These are phyloP conservation scores for Drosophila ezoana DNA, from an alignment of 2,888 invertebrate genomes.

Conservation along the genomic window DNA sequence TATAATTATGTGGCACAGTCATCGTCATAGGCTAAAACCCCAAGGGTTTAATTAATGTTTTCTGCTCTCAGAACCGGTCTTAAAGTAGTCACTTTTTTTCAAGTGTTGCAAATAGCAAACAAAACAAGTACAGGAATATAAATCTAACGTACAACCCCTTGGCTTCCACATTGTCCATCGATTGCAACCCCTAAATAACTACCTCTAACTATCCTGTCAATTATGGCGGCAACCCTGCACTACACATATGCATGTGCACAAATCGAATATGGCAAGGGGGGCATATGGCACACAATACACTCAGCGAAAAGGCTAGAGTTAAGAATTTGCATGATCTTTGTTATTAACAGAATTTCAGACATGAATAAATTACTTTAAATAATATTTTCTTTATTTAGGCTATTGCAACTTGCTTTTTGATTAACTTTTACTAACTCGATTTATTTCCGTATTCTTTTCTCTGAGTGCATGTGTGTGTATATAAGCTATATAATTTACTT, in stretches of 20 bases:
- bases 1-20: slow-evolving; percentile 9
- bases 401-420: background rate
- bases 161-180: background rate
- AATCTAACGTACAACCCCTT: background rate
- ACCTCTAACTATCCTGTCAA: background rate
- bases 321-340: too few species aligned
- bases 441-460: background rate
- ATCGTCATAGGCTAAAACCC: background rate
- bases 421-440: too few species aligned
- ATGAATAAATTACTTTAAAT: too few species aligned
- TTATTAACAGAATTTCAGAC: too few species aligned
- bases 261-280: background rate
- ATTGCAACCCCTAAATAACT: slow-evolving; percentile 38
- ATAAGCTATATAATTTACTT: slow-evolving; percentile 42
- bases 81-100: background rate
- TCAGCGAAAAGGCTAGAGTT: background rate
- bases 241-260: slow-evolving; percentile 2
- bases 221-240: slow-evolving; percentile 16
- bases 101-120: background rate
- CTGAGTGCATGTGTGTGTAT: slow-evolving; percentile 1
- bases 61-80: slow-evolving; percentile 11
- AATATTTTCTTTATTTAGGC: too few species aligned
- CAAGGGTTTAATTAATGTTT: background rate
- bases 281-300: slow-evolving; percentile 16
- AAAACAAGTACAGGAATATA: background rate